Evolutionary conservation across 2,113 vertebrate species (phyloP).

Genomic region (Equus quagga): DNA sequence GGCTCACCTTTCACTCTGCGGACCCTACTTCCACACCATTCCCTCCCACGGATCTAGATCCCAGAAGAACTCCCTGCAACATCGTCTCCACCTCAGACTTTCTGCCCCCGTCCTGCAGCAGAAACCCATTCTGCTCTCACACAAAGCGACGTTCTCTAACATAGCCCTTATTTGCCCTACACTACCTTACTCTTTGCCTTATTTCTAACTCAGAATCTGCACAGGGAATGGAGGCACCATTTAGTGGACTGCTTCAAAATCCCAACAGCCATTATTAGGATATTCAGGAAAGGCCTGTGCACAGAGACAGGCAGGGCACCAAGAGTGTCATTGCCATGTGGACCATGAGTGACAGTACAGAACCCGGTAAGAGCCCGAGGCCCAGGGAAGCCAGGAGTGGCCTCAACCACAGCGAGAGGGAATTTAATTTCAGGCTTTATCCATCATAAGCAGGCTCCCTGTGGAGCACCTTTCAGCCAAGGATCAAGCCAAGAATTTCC

Average conservation of each 20-base stretch:
- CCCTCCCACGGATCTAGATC: accelerated
- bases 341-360: not conserved
- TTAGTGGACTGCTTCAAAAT: not conserved
- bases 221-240: not conserved
- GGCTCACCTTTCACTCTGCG: not conserved
- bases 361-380: too few species aligned
- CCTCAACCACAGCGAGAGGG: not conserved
- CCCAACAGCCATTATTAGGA: not conserved
- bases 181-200: not conserved
- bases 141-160: too few species aligned
- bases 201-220: not conserved
- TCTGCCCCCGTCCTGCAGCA: not conserved
- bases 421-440: not conserved
- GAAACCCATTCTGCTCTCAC: not conserved
- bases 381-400: not conserved
- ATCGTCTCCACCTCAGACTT: not conserved
- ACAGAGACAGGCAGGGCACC: not conserved
- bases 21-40: not conserved
- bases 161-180: too few species aligned
- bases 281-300: not conserved
- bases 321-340: accelerated
- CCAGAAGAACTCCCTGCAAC: not conserved
- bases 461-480: not conserved
- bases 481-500: not conserved
- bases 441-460: not conserved